These are phyloP conservation scores for Dichetophora obliterata DNA, from an alignment of 2,888 invertebrate species.

Conservation along the genomic window DNA sequence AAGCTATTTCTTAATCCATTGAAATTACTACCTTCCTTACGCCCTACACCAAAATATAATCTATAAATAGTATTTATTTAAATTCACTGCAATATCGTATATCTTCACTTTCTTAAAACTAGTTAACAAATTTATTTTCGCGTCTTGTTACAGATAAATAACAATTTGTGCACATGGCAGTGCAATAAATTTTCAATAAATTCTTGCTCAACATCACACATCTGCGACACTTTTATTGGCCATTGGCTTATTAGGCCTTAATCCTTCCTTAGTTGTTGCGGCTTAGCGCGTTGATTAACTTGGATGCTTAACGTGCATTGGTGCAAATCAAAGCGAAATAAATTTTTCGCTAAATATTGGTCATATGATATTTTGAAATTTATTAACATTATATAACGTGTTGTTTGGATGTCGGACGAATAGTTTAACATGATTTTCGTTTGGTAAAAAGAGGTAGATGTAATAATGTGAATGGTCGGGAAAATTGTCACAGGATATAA, in stretches of 20 bases:
- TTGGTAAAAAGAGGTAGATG: neutral
- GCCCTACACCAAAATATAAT: no score
- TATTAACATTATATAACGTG: neutral
- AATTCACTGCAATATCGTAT: neutral
- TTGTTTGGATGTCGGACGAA: neutral
- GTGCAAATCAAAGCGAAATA: conserved; percentile 49
- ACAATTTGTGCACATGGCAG: conserved; percentile 50
- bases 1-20: no score
- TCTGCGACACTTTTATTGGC: conserved; percentile 44
- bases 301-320: conserved; percentile 24
- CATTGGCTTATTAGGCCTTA: conserved; percentile 44
- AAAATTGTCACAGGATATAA: no score
- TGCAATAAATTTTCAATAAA: conserved; percentile 45
- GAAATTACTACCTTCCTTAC: no score
- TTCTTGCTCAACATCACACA: conserved; percentile 13
- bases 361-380: conserved; percentile 19
- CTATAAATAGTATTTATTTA: no score
- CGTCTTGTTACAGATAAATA: conserved; percentile 48
- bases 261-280: conserved; percentile 31
- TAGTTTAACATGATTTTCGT: neutral
- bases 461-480: no score
- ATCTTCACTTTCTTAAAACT: conserved; percentile 1
- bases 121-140: conserved; percentile 24
- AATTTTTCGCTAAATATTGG: conserved; percentile 44
- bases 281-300: conserved; percentile 42